A percentile compares a stretch with the other conserved stretches of the same genome.
These are phyloP conservation scores for Drosophila helvetica DNA, from an alignment of 2,888 invertebrate species.

Conservation along the genomic window DNA sequence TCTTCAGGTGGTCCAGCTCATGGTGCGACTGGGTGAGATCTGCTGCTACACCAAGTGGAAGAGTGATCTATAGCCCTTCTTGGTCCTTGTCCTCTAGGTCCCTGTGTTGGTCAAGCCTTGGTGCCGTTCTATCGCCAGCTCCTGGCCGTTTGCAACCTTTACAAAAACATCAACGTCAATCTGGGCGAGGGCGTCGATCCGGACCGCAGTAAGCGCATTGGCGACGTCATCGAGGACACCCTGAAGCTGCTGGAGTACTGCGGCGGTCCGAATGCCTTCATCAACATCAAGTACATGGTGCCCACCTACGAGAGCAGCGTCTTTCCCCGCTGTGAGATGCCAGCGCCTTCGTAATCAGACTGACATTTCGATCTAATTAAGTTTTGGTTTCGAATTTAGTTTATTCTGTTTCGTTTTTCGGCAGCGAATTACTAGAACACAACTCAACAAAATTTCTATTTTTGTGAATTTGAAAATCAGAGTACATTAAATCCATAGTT, in stretches of 20 bases:
- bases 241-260: slow-evolving; percentile 94
- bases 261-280: slow-evolving; percentile 97
- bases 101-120: slow-evolving; percentile 92
- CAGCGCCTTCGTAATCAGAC: slow-evolving; percentile 4
- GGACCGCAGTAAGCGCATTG: slow-evolving; percentile 92
- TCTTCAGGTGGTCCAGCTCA: slow-evolving; percentile 92
- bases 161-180: slow-evolving; percentile 88
- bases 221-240: slow-evolving; percentile 96
- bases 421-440: neutral
- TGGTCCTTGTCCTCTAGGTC: slow-evolving; percentile 66
- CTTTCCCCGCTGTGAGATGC: slow-evolving; percentile 66
- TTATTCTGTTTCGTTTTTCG: neutral
- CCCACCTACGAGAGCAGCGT: slow-evolving; percentile 97
- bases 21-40: slow-evolving; percentile 90
- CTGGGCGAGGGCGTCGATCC: slow-evolving; percentile 95
- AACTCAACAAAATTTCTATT: neutral
- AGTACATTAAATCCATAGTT: slow-evolving; percentile 23
- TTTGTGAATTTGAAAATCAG: slow-evolving; percentile 15
- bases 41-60: neutral
- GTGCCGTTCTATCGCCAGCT: slow-evolving; percentile 98
- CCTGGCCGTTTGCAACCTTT: slow-evolving; percentile 93
- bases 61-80: neutral
- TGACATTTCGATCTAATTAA: neutral
- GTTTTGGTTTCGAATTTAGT: neutral
- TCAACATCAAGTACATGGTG: slow-evolving; percentile 99